Base-by-base conservation (phyloP, 2,113 vertebrate species). In the Indri indri region DNA sequence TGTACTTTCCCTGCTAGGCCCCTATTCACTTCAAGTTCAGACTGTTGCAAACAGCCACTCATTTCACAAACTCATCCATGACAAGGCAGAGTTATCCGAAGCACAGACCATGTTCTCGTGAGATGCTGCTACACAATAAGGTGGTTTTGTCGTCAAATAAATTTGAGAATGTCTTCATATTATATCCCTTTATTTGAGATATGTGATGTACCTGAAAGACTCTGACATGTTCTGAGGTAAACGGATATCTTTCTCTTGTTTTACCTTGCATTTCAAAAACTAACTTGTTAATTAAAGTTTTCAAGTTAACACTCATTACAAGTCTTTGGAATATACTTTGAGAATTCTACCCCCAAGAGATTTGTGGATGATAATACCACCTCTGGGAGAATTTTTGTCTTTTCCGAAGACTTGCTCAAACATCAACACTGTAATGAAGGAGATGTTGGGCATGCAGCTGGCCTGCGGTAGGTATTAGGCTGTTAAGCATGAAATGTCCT, bases 181-280 rank as follows among this genome's bases (percentile, higher is more conserved):
- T 11, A 25, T 18, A 93, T 74, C n/a, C 54, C 22, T 84, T 11
- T 22, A 8, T 16, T 85, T 82, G 63, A 83, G 27, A 52, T 45
- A 14, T 47, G 32, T 22, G 11, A 30, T 71, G 3, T 42, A 30
- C 25, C n/a, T 79, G 61, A 63, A 70, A 52, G 82, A 8, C 23
- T 40, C 65, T 81, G n/a, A 18, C 0, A 50, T 80, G 47, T 50
- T n/a, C 70, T 66, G 2, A 40, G 34, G 37, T 50, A 37, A 88
- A 81, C 13, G 37, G 70, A 50, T 63, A 50, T 20, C 2, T 70
- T 76, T 94, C 70, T 42, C 47, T 68, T 86, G 27, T 40, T 81
- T 80, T 61, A 57, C 17, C 23, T 71, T 45, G 30, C 22, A 86
- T 90, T 95, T 89, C 22, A 73, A 59, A 88, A 94, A 61, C 40